Conservation (phyloP, 2,888 invertebrate genomes). For the Dynastes maya region DNA sequence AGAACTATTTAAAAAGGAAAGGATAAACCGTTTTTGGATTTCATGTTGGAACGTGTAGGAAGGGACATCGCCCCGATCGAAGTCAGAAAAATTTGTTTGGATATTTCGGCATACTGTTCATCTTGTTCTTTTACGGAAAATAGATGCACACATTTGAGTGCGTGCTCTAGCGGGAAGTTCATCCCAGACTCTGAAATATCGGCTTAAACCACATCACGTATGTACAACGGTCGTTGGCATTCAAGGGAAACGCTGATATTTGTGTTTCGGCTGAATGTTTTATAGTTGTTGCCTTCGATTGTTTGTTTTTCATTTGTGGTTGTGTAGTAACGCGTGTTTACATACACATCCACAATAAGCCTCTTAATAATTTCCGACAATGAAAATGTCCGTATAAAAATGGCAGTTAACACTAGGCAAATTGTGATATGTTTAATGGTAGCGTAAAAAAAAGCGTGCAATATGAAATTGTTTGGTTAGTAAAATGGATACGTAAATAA, state of each 20-base stretch:
- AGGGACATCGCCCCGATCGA: conserved; percentile 24
- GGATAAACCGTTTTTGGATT: conserved; percentile 12
- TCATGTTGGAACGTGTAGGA: conserved; percentile 7
- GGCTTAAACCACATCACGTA: conserved; percentile 46
- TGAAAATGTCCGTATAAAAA: conserved; percentile 1
- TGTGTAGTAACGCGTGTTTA: conserved; percentile 30
- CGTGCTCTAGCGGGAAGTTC: conserved; percentile 30
- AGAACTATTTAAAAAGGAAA: neutral
- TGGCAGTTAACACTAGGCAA: no score
- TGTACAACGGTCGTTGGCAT: conserved; percentile 43
- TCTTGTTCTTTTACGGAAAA: conserved; percentile 27
- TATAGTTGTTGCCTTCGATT: conserved; percentile 41
- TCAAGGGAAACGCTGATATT: conserved; percentile 45
- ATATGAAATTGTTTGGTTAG: no score
- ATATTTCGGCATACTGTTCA: conserved; percentile 21
- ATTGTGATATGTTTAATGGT: no score
- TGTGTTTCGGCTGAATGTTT: conserved; percentile 44
- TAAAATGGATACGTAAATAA: no score
- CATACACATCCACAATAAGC: conserved; percentile 33
- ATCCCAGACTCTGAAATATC: conserved; percentile 35
- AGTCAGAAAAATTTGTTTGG: conserved; percentile 24
- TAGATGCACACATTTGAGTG: conserved; percentile 34
- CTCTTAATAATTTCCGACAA: conserved; percentile 32
- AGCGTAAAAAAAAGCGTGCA: no score
- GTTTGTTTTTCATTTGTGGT: conserved; percentile 45